phyloP scores from a whole-genome alignment of 2,888 invertebrate species.

The Callyntrura guangdongensis region DNA sequence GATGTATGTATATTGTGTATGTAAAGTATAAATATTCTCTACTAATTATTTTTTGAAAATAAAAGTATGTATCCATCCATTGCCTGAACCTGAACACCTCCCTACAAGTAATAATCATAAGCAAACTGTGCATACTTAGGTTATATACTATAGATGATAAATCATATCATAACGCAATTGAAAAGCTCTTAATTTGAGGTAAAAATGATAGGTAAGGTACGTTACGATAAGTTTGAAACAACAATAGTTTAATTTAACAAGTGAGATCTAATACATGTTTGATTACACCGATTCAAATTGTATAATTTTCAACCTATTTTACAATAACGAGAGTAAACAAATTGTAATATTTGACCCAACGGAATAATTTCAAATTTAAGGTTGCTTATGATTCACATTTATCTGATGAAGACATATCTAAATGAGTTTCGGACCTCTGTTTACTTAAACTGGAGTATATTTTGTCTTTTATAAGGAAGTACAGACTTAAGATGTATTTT shows the following conservation, averaged over 20 bases:
- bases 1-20: constrained; percentile 31
- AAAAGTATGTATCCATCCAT: constrained; percentile 45
- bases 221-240: background rate
- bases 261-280: background rate
- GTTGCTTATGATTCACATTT: too few relatives aligned
- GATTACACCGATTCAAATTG: background rate
- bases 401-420: too few relatives aligned
- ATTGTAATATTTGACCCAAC: too few relatives aligned
- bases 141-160: too few relatives aligned
- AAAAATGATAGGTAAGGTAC: background rate
- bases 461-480: constrained; percentile 57
- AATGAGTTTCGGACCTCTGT: too few relatives aligned
- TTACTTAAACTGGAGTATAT: constrained; percentile 34
- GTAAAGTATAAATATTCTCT: background rate
- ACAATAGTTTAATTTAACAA: background rate
- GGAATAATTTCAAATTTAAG: too few relatives aligned
- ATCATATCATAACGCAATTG: too few relatives aligned
- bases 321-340: background rate
- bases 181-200: too few relatives aligned
- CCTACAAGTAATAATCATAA: background rate
- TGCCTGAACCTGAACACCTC: background rate
- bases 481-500: constrained; percentile 37
- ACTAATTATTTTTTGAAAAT: constrained; percentile 52
- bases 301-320: background rate
- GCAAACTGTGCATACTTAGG: background rate